Evolutionary conservation across 2,797 vertebrate species (phyloP).

Genomic region (Anguilla anguilla): DNA sequence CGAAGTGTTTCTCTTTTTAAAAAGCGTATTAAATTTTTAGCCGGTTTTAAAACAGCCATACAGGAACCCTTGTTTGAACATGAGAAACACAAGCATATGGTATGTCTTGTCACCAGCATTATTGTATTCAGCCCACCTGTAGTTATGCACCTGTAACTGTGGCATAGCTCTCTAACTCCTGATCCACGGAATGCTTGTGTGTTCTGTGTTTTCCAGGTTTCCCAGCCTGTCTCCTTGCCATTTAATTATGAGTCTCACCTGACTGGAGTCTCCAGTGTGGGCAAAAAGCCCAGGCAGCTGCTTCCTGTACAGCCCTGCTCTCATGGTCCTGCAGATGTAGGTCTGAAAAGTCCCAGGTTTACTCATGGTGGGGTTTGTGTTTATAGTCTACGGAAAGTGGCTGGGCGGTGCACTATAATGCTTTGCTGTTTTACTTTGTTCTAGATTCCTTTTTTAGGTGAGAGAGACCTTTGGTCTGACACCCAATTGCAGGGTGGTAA

Average conservation of each 20-base stretch:
- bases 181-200: background rate
- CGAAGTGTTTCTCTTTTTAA: background rate
- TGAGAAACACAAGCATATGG: background rate
- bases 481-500: background rate
- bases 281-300: too few relatives aligned
- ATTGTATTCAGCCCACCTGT: background rate
- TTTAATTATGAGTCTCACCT: too few relatives aligned
- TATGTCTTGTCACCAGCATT: background rate
- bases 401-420: background rate
- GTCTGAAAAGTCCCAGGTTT: too few relatives aligned
- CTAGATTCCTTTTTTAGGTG: background rate
- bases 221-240: background rate
- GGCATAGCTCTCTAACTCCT: background rate
- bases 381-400: background rate
- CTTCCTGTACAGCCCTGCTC: too few relatives aligned
- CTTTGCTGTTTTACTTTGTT: background rate
- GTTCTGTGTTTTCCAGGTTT: background rate
- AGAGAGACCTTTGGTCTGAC: background rate
- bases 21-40: too few relatives aligned
- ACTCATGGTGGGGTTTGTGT: background rate
- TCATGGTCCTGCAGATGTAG: too few relatives aligned
- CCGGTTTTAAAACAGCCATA: background rate
- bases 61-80: background rate
- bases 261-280: too few relatives aligned
- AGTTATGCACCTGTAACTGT: background rate